These are phyloP conservation scores for Dromius quadrimaculatus DNA, from an alignment of 2,888 invertebrate species.

Conservation along the genomic window DNA sequence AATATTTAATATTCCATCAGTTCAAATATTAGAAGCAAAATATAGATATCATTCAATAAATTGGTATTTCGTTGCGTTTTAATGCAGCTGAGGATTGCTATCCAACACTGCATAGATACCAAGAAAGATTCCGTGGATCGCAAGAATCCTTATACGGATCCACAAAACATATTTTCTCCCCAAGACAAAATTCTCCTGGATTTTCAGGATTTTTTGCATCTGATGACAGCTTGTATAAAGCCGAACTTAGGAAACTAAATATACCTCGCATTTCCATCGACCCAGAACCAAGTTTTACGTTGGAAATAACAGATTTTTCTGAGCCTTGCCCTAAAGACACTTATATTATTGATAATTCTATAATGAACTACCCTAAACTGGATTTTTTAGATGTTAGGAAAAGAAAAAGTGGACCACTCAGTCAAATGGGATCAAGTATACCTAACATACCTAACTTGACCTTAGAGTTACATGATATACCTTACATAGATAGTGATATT, in stretches of 20 bases:
- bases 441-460: slow-evolving; percentile 42
- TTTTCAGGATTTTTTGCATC: slow-evolving; percentile 65
- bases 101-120: slow-evolving; percentile 59
- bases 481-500: slow-evolving; percentile 59
- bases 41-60: not conserved
- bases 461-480: slow-evolving; percentile 63
- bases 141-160: slow-evolving; percentile 63
- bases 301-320: slow-evolving; percentile 66
- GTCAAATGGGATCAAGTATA: slow-evolving; percentile 45
- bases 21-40: not conserved
- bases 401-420: slow-evolving; percentile 42
- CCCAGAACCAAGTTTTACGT: slow-evolving; percentile 62
- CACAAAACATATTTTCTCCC: slow-evolving; percentile 62
- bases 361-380: slow-evolving; percentile 40
- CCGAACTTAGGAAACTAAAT: slow-evolving; percentile 61
- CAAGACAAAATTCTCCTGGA: slow-evolving; percentile 63
- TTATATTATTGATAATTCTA: slow-evolving; percentile 54
- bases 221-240: slow-evolving; percentile 65
- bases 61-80: slow-evolving; percentile 36
- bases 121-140: slow-evolving; percentile 59
- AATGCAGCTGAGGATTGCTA: slow-evolving; percentile 65
- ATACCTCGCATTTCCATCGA: slow-evolving; percentile 65
- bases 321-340: slow-evolving; percentile 64
- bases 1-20: slow-evolving; percentile 47
- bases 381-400: slow-evolving; percentile 48